A percentile compares a stretch with the other conserved stretches of the same genome.
Conservation (phyloP, 1,140 invertebrate species). For the Hycleus cichorii region DNA sequence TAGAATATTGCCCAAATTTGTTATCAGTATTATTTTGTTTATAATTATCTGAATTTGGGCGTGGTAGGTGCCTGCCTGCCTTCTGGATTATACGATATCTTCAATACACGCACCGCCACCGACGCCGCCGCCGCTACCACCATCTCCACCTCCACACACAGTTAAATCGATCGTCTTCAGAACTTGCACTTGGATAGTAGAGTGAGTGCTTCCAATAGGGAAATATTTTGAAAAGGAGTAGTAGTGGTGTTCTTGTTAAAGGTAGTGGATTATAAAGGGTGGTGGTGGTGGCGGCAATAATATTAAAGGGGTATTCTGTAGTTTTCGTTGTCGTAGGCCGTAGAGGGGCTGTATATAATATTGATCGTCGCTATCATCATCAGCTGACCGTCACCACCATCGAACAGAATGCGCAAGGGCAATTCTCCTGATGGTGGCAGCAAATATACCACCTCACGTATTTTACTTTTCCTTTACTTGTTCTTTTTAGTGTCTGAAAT, state of each 20-base stretch:
- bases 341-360: not conserved
- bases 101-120: not conserved
- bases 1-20: too few relatives aligned
- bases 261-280: conserved; percentile 2
- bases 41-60: not conserved
- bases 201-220: too few relatives aligned
- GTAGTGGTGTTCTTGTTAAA: too few relatives aligned
- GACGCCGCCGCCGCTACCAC: not conserved
- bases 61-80: conserved; percentile 1
- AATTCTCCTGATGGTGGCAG: too few relatives aligned
- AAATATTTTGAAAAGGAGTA: too few relatives aligned
- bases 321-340: conserved; percentile 20
- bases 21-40: too few relatives aligned
- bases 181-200: conserved; percentile 5
- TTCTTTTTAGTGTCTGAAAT: not conserved
- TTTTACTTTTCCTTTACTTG: not conserved
- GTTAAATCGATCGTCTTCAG: conserved; percentile 6
- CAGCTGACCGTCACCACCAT: conserved; percentile 10
- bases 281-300: conserved; percentile 2
- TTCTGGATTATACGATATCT: too few relatives aligned
- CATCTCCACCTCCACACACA: not conserved
- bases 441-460: too few relatives aligned
- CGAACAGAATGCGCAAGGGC: conserved; percentile 7
- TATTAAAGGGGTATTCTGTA: conserved; percentile 1
- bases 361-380: conserved; percentile 8